Base-by-base conservation (phyloP, 2,113 vertebrate genomes). In the Corythornis cristatus region DNA sequence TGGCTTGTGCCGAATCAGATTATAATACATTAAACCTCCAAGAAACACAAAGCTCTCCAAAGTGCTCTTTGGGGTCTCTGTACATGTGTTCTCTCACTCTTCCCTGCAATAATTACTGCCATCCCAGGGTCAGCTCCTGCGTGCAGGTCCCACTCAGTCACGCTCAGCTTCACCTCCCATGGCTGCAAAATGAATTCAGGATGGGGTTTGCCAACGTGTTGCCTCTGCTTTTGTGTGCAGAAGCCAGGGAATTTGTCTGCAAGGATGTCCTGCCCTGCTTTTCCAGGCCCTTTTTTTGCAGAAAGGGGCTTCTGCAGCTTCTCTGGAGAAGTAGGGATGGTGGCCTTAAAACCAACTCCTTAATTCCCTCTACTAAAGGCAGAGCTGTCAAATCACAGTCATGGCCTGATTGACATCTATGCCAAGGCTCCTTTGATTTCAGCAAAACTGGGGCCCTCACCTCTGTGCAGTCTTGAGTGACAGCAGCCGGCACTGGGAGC, bases 11-110 rank as follows among this genome's bases (percentile, higher is more conserved):
- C 75, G 93, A 96, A 96, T 96, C 93, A 93, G 79, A 96, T 97
- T 96, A 96, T 92, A 96, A 96, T 97, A 94, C 56, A 96, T 96
- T 96, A 97, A 96, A 94, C 87, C 87, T 93, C 66, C 58, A 96
- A 95, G 95, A 96, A 96, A 92, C 90, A 94, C 92, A 96, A 95
- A 96, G 96, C 93, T 89, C 89, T 97, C 86, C 67, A 62, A 97
- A 96, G 95, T 93, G 92, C 89, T 96, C 94, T 95, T 94, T 86
- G 75, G 65, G 77, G 86, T 86, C 82, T 93, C 64, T 2, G 6
- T 76, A 60, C 77, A 73, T 56, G 88, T 66, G 70, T 89, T 93
- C 91, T 86, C 80, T 60, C 5, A 4, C 88, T 92, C 57, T 65
- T 90, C 77, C 42, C 74, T 79, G 26, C 72, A 81, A 68, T 65